Evolutionary conservation across 2,113 vertebrate genomes (phyloP), one percentile per base, ranked within the genome.

Genomic region (Campylomormyrus numenius): DNA sequence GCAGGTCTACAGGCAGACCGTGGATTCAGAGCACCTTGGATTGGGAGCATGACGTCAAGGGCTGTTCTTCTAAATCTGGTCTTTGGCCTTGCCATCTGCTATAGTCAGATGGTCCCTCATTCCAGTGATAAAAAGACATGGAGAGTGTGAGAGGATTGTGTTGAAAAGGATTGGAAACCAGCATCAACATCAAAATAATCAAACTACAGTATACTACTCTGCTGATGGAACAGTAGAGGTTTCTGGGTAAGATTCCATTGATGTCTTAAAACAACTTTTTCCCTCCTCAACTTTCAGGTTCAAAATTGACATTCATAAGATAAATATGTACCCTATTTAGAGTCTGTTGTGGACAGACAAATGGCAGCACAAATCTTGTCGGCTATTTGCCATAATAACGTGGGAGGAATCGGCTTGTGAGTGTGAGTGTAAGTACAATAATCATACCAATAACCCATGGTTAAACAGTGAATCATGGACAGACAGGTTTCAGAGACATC

Each of bases 11-110:
- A 50, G 46, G 31, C 50, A 87, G 27, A 48, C 49, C 5, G 7
- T 42, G 35, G 35, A 17, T 19, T 45, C 8, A 39, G 27, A 42
- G 74, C 74, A 19, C 35, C 11, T 74, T 83, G 70, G 88, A 89
- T 31, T 21, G 46, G 74, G 70, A 45, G 10, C 15, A 52, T 52
- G 27, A n/a, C 27, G 88, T 89, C 46, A 52, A 52, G 66, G 31
- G 8, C 13, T 13, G 70, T 52, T 83, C 74, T n/a, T 52, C 49
- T 89, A 50, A 70, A 83, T 80, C 88, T 50, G 21, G n/a, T 80
- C 74, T 89, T 39, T 83, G 49, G 74, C 31, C 49, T 39, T 39
- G n/a, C 88, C 88, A 89, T 83, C 70, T 89, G 88, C 49, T 80
- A 24, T 49, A 31, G 62, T 77, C 45, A 89, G 88, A 89, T 89